Percentiles rank a stretch among this genome's conserved stretches.
Conservation (phyloP, 2,797 vertebrate species). For the Telmatherina bonti region DNA sequence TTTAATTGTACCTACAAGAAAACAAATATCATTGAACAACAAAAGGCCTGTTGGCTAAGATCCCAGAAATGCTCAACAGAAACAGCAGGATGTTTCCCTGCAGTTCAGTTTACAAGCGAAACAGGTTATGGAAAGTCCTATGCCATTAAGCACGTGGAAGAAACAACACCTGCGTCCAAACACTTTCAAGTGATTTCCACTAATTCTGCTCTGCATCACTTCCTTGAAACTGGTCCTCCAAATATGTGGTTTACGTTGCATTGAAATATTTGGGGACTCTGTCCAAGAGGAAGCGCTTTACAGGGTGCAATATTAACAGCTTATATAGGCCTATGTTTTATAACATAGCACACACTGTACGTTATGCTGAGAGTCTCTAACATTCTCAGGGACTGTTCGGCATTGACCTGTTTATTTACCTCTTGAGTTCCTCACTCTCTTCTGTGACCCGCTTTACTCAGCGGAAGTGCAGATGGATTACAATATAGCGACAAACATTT, state of each 20-base stretch:
- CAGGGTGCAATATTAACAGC: neutral
- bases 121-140: slow-evolving; percentile 11
- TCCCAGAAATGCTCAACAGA: slow-evolving; percentile 39
- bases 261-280: neutral
- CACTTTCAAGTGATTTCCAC: neutral
- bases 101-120: slow-evolving; percentile 8
- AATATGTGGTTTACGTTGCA: too few species aligned
- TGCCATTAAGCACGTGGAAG: neutral
- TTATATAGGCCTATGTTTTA: neutral
- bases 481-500: slow-evolving; percentile 36
- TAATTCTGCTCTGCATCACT: neutral
- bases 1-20: slow-evolving; percentile 36
- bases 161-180: slow-evolving; percentile 3
- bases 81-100: slow-evolving; percentile 34
- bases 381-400: slow-evolving; percentile 24
- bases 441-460: slow-evolving; percentile 35
- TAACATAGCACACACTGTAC: neutral
- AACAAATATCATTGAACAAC: slow-evolving; percentile 56
- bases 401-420: slow-evolving; percentile 36
- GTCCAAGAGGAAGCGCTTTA: neutral
- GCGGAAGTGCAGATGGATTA: slow-evolving; percentile 39
- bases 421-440: slow-evolving; percentile 34
- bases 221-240: slow-evolving; percentile 1
- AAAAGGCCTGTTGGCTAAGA: slow-evolving; percentile 44
- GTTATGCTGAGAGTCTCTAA: slow-evolving; percentile 36